These are phyloP conservation scores for Pseudoatta argentina DNA, from an alignment of 1,140 invertebrate genomes.

Conservation along the genomic window DNA sequence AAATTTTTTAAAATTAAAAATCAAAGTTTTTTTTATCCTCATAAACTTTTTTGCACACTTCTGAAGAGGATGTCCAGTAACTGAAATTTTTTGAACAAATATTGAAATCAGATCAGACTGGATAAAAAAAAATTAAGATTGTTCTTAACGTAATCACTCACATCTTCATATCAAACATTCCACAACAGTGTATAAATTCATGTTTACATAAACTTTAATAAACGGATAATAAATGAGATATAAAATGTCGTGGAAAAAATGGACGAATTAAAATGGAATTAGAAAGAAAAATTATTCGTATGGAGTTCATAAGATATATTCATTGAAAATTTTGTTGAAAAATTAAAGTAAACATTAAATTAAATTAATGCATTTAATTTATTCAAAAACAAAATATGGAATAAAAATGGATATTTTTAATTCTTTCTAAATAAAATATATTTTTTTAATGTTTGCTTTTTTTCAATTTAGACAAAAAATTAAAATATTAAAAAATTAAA, in stretches of 20 bases:
- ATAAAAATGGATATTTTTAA: neutral
- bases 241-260: neutral
- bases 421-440: neutral
- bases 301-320: neutral
- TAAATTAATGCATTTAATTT: neutral
- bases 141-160: neutral
- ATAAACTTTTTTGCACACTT: slow-evolving; percentile 34
- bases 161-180: slow-evolving; percentile 19
- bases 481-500: neutral
- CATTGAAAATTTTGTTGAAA: neutral
- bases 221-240: neutral
- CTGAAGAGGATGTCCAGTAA: slow-evolving; percentile 75
- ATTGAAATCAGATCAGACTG: neutral
- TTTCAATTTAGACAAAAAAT: neutral
- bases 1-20: neutral
- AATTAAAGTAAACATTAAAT: neutral
- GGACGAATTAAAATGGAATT: slow-evolving; percentile 21
- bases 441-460: neutral
- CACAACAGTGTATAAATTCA: slow-evolving; percentile 8
- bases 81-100: neutral
- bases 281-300: neutral
- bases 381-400: neutral
- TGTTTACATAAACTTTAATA: neutral
- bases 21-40: neutral
- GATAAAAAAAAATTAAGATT: slow-evolving; percentile 24